These are phyloP conservation scores for Drosophila mayaguana DNA, from an alignment of 2,888 invertebrate genomes.

Conservation along the genomic window DNA sequence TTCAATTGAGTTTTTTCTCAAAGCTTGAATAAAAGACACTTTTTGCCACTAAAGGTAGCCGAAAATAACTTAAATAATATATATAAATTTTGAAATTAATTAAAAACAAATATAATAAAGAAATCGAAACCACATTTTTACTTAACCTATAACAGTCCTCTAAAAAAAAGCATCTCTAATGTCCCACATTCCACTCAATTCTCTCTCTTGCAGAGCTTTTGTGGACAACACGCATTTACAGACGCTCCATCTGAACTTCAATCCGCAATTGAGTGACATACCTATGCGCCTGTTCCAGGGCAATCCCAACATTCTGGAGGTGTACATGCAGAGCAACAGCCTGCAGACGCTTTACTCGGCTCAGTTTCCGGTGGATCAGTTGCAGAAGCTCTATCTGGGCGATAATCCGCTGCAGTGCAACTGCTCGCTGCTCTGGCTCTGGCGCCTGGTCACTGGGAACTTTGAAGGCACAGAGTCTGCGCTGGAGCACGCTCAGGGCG, in stretches of 20 bases:
- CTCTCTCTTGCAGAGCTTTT: conserved; percentile 87
- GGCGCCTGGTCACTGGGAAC: conserved; percentile 88
- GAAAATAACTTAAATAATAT: no score
- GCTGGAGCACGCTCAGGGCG: conserved; percentile 67
- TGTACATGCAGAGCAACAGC: conserved; percentile 91
- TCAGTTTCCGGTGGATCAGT: conserved; percentile 92
- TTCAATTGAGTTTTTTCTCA: no score
- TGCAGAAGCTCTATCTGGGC: conserved; percentile 90
- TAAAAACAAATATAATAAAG: no score
- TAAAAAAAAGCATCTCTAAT: neutral
- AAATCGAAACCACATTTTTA: no score
- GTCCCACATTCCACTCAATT: neutral
- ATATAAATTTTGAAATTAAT: no score
- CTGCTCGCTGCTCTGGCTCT: conserved; percentile 94
- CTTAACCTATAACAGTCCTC: no score
- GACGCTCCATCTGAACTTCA: conserved; percentile 91
- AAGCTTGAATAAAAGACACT: no score
- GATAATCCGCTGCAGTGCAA: conserved; percentile 95
- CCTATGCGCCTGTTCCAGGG: conserved; percentile 94
- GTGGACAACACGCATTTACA: conserved; percentile 94
- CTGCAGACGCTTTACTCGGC: conserved; percentile 91
- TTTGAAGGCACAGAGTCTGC: conserved; percentile 73
- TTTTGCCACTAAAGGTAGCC: no score
- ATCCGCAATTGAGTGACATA: conserved; percentile 89
- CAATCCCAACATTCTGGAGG: conserved; percentile 91